Evolutionary conservation across 2,113 vertebrate species (phyloP), one percentile per base, ranked within the genome.

Genomic region (Holacanthus passer): DNA sequence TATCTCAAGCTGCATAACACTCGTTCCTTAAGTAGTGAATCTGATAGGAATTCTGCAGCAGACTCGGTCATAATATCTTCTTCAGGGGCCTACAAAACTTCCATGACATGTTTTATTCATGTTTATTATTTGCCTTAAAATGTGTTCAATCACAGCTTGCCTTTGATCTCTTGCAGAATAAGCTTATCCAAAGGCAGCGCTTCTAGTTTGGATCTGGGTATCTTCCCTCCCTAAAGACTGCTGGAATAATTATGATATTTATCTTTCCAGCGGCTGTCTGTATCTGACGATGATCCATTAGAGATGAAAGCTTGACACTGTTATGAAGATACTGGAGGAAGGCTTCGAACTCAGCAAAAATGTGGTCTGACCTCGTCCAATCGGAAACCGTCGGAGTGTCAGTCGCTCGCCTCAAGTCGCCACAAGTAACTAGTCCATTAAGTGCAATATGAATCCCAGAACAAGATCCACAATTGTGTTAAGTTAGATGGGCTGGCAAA

Each of bases 191-290:
- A 82, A 88, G 86, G 89, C 90, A 82, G 68, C n/a, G 69, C 80
- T 85, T 76, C 70, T 77, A 70, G 88, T 89, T 75, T 73, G 79
- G 50, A 91, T 86, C 69, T 77, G 79, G 69, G 81, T 83, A 68
- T 85, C 81, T 83, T 72, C 65, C 41, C 64, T 90, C 83, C 82
- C 84, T 32, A 64, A 86, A 91, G 88, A 89, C 85, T 84, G 78
- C 69, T 80, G 70, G 85, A 92, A 92, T 93, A 92, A 94, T 93
- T 88, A 90, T 75, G 91, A 93, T 90, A 92, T 92, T 91, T 91
- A 93, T 92, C 88, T 93, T 90, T 87, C 65, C 65, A 78, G 80
- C 20, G 63, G 68, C 84, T 88, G 84, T 79, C 79, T 88, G 60
- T 84, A 87, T 88, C 89, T 84, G 77, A 53, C 53, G 71, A 84